A percentile compares a stretch with the other conserved stretches of the same genome.
Evolutionary conservation across 1,140 invertebrate species (phyloP).

Genomic region (Platyscapa corneri): DNA sequence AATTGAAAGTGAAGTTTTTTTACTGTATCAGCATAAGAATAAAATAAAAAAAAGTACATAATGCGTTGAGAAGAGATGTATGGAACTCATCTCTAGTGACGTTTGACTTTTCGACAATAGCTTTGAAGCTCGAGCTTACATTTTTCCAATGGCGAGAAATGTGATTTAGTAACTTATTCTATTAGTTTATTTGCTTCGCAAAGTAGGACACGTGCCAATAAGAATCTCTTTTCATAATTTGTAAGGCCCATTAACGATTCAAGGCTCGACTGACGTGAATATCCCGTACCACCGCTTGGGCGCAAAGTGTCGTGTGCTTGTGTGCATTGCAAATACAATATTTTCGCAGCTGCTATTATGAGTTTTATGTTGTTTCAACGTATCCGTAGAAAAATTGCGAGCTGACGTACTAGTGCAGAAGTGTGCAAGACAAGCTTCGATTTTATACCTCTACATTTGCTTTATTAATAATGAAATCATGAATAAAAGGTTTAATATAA

Average conservation of each 20-base stretch:
- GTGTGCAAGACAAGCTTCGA: too few species aligned
- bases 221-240: constrained; percentile 47
- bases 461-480: too few species aligned
- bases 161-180: constrained; percentile 32
- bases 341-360: neutral
- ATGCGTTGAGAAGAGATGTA: neutral
- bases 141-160: neutral
- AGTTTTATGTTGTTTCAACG: neutral
- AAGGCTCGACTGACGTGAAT: constrained; percentile 3
- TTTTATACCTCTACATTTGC: too few species aligned
- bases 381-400: too few species aligned
- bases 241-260: neutral
- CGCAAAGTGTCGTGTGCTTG: neutral
- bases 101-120: neutral
- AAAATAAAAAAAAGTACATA: too few species aligned
- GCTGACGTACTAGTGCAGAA: too few species aligned
- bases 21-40: too few species aligned
- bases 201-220: constrained; percentile 51
- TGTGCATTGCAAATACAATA: neutral
- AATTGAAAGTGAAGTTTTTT: too few species aligned
- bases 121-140: neutral
- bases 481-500: too few species aligned
- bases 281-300: neutral
- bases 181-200: too few species aligned
- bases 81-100: neutral